phyloP scores from a whole-genome alignment of 2,888 invertebrate species.

The Galerucella nymphaeae region DNA sequence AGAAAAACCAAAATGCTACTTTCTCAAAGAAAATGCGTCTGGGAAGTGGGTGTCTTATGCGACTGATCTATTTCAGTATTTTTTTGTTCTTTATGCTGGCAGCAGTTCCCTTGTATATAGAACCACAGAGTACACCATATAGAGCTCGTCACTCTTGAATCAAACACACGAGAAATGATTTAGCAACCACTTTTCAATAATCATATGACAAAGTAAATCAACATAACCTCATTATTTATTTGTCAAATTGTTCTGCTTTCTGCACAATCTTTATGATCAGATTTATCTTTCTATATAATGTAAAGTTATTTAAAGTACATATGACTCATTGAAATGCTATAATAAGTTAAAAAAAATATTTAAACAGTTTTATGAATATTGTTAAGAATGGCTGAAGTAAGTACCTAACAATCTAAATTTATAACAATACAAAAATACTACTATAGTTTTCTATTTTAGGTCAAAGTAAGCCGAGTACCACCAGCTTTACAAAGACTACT shows the following conservation, averaged over 20 bases:
- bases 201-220: neutral
- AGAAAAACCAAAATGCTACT: no score
- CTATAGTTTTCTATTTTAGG: constrained; percentile 45
- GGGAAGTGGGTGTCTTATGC: no score
- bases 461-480: constrained; percentile 59
- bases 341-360: neutral
- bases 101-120: no score
- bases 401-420: neutral
- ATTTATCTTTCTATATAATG: neutral
- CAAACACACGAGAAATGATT: neutral
- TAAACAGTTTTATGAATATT: neutral
- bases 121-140: no score
- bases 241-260: neutral
- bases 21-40: no score
- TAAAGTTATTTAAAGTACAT: constrained; percentile 4
- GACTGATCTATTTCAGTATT: no score
- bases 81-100: no score
- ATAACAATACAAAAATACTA: neutral
- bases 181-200: neutral
- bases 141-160: no score
- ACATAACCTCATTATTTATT: constrained; percentile 5
- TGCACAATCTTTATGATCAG: neutral
- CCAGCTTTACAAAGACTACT: constrained; percentile 67
- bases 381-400: constrained; percentile 21
- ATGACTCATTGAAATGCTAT: constrained; percentile 16